Evolutionary conservation across 2,888 invertebrate genomes (phyloP).

Genomic region (Cephus rjabovi): DNA sequence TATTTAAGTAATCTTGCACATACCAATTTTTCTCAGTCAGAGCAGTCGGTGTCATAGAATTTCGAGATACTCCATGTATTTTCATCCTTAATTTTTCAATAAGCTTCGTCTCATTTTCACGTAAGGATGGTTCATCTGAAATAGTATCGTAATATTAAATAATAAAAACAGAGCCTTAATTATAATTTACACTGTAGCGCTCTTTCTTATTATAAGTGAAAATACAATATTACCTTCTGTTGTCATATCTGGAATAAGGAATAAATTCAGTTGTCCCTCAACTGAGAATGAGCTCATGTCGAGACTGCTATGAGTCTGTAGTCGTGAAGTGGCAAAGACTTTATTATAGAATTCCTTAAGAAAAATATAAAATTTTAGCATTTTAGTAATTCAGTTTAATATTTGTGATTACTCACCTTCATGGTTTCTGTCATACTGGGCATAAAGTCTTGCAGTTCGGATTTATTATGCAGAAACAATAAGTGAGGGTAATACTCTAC

Average conservation of each 20-base stretch:
- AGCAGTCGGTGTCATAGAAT: constrained; percentile 78
- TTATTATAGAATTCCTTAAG: constrained; percentile 67
- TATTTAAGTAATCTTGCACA: constrained; percentile 23
- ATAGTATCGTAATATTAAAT: not conserved
- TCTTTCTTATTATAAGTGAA: not conserved
- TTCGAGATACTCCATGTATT: constrained; percentile 77
- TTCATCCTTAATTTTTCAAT: constrained; percentile 77
- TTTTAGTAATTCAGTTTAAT: constrained; percentile 31
- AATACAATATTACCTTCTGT: constrained; percentile 57
- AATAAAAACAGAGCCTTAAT: not conserved
- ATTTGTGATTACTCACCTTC: constrained; percentile 67
- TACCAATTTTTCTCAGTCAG: constrained; percentile 85
- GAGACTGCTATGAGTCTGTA: constrained; percentile 76
- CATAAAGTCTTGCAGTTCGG: constrained; percentile 79
- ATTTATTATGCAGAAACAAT: constrained; percentile 85
- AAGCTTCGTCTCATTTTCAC: constrained; percentile 67
- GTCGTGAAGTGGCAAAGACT: constrained; percentile 74
- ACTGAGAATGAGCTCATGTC: constrained; percentile 72
- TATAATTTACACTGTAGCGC: not conserved
- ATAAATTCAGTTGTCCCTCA: constrained; percentile 76
- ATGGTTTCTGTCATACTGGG: constrained; percentile 72
- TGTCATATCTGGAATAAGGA: constrained; percentile 75
- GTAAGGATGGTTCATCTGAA: constrained; percentile 48
- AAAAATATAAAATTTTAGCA: constrained; percentile 33
- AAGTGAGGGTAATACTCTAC: constrained; percentile 86